phyloP scores from a whole-genome alignment of 2,888 invertebrate genomes.

The Tineola bisselliella region DNA sequence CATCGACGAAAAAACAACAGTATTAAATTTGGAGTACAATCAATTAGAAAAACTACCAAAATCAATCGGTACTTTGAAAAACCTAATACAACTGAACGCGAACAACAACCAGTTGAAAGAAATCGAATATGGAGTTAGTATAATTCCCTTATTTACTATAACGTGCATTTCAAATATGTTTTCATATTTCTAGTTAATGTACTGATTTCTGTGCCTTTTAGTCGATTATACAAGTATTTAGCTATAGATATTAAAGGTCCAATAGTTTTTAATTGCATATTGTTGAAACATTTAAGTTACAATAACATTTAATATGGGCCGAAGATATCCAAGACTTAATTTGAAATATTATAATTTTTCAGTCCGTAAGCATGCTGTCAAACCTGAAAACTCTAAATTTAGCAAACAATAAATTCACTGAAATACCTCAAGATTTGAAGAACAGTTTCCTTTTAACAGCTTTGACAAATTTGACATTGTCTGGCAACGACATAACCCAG shows the following conservation, averaged over 20 bases:
- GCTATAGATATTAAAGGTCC: too few species aligned
- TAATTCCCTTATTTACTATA: background rate
- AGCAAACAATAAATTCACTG: slow-evolving; percentile 49
- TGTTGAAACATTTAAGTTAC: too few species aligned
- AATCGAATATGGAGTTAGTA: slow-evolving; percentile 47
- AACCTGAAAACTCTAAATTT: slow-evolving; percentile 40
- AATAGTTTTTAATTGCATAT: too few species aligned
- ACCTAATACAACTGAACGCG: slow-evolving; percentile 43
- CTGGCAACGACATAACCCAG: slow-evolving; percentile 57
- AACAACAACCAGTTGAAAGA: slow-evolving; percentile 47
- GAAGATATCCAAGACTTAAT: too few species aligned
- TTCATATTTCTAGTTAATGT: too few species aligned
- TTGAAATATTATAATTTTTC: slow-evolving; percentile 24
- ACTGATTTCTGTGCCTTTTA: too few species aligned
- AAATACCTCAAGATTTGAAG: slow-evolving; percentile 52
- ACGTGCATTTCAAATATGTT: too few species aligned
- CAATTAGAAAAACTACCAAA: slow-evolving; percentile 49
- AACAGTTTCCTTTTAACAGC: slow-evolving; percentile 44
- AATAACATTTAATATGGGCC: too few species aligned
- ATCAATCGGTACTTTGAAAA: slow-evolving; percentile 38
- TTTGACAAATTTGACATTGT: slow-evolving; percentile 51
- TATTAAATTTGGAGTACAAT: slow-evolving; percentile 49
- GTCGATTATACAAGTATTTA: too few species aligned
- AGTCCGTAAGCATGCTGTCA: slow-evolving; percentile 54
- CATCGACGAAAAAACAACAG: slow-evolving; percentile 42